Base-by-base conservation (phyloP, 1,140 invertebrate genomes). In the Lycorma delicatula region DNA sequence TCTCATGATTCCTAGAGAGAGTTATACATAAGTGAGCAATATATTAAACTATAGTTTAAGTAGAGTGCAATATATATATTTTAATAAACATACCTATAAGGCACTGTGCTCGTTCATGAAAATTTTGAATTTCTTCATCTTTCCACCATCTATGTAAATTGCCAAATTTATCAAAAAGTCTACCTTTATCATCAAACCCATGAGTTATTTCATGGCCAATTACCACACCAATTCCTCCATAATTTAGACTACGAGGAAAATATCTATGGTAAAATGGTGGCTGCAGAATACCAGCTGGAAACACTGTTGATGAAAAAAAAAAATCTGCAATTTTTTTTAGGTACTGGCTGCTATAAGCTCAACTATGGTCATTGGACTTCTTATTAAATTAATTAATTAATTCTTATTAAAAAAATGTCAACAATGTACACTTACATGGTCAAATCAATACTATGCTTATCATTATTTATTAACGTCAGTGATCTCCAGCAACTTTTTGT, bases 271-370 rank as follows among this genome's bases (percentile, higher is more conserved):
- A 93, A 72, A 96, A 94, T 0, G 91, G 86, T 3, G 91, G 91
- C 68, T 95, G 92, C 3, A 96, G 71, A 63, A 95, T 94, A 1
- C 91, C 93, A 2, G 92, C 92, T 4, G 91, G 92, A 71, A 95
- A 93, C 76, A 93, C 85, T 87, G 64, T 38, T 66, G 64, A 51
- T 29, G 34, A n/a, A 44, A 23, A 23, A 46, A 55, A 9, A 20
- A 51, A 51, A n/a, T 26, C n/a, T n/a, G n/a, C n/a, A n/a, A n/a
- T n/a, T n/a, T n/a, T n/a, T n/a, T n/a, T n/a, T n/a, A n/a, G n/a
- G n/a, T n/a, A n/a, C n/a, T n/a, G n/a, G n/a, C n/a, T n/a, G n/a
- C n/a, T n/a, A n/a, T n/a, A n/a, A n/a, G n/a, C n/a, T n/a, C n/a
- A n/a, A n/a, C n/a, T n/a, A n/a, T n/a, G n/a, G n/a, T n/a, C n/a